Percentiles rank a stretch among this genome's conserved stretches.
Conservation (phyloP, 2,113 vertebrate species). For the Melospiza melodia region DNA sequence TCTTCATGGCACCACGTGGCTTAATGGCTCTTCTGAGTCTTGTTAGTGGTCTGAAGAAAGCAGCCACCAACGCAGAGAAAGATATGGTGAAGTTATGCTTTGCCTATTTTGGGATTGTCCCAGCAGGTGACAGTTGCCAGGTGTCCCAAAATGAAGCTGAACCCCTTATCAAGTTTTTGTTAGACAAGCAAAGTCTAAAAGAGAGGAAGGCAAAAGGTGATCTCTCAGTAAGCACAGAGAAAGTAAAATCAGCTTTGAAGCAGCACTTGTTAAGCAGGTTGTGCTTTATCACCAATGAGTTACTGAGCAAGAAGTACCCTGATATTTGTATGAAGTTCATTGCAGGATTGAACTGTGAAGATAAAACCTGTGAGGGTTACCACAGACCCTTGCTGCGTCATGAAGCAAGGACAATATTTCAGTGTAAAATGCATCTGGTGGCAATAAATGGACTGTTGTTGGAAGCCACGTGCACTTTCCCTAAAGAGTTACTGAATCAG, state of each 20-base stretch:
- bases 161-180: slow-evolving; percentile 63
- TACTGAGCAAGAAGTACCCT: slow-evolving; percentile 50
- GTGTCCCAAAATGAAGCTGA: slow-evolving; percentile 74
- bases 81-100: slow-evolving; percentile 82
- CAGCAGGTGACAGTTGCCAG: slow-evolving; percentile 64
- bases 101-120: slow-evolving; percentile 79
- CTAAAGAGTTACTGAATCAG: slow-evolving; percentile 56
- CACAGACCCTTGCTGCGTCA: slow-evolving; percentile 66
- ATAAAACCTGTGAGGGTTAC: slow-evolving; percentile 61
- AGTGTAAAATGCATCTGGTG: slow-evolving; percentile 72
- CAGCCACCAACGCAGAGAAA: slow-evolving; percentile 75
- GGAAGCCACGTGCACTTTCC: slow-evolving; percentile 67
- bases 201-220: slow-evolving; percentile 69
- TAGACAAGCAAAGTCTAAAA: slow-evolving; percentile 32
- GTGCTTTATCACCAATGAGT: slow-evolving; percentile 56
- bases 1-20: slow-evolving; percentile 48
- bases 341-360: slow-evolving; percentile 71
- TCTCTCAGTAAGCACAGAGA: slow-evolving; percentile 59
- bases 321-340: slow-evolving; percentile 73
- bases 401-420: slow-evolving; percentile 70
- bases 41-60: slow-evolving; percentile 67
- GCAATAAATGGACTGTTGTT: slow-evolving; percentile 75
- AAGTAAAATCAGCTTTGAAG: slow-evolving; percentile 69
- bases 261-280: slow-evolving; percentile 74
- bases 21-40: slow-evolving; percentile 71